phyloP scores from a whole-genome alignment of 2,888 invertebrate species.

The Tetragonula carbonaria region DNA sequence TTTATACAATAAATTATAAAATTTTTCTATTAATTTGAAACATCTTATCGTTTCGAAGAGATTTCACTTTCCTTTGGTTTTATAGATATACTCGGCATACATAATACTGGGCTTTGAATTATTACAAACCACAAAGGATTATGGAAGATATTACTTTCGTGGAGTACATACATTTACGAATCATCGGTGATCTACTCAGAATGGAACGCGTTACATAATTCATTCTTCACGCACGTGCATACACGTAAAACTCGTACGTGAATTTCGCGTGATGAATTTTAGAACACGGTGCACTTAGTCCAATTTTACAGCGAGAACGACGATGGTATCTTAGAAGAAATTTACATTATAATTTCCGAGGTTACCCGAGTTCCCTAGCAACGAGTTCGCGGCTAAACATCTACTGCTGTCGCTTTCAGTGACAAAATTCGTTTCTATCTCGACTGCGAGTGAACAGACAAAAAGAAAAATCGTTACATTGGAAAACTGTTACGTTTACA shows the following conservation, averaged over 20 bases:
- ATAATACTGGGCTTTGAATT: too few relatives aligned
- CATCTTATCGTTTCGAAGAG: too few relatives aligned
- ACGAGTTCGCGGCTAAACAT: neutral
- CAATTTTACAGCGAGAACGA: neutral
- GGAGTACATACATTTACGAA: too few relatives aligned
- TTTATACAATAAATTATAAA: too few relatives aligned
- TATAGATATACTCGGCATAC: too few relatives aligned
- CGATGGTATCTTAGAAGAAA: slow-evolving; percentile 1
- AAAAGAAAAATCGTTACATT: neutral
- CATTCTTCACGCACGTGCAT: neutral
- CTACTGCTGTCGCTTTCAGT: too few relatives aligned
- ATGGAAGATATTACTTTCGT: neutral
- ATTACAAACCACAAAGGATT: too few relatives aligned
- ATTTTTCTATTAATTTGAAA: too few relatives aligned
- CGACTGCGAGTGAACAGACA: too few relatives aligned
- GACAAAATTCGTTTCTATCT: neutral
- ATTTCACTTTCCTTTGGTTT: too few relatives aligned
- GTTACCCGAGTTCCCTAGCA: neutral
- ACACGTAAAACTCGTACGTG: neutral
- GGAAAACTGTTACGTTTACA: neutral
- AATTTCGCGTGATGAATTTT: slow-evolving; percentile 1
- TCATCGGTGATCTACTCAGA: neutral
- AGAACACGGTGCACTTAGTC: neutral
- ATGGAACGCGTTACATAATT: neutral
- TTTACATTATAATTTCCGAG: slow-evolving; percentile 15